A percentile compares a stretch with the other conserved stretches of the same genome.
Conservation (phyloP, 1,140 invertebrate genomes). For the Drosophila sp. region DNA sequence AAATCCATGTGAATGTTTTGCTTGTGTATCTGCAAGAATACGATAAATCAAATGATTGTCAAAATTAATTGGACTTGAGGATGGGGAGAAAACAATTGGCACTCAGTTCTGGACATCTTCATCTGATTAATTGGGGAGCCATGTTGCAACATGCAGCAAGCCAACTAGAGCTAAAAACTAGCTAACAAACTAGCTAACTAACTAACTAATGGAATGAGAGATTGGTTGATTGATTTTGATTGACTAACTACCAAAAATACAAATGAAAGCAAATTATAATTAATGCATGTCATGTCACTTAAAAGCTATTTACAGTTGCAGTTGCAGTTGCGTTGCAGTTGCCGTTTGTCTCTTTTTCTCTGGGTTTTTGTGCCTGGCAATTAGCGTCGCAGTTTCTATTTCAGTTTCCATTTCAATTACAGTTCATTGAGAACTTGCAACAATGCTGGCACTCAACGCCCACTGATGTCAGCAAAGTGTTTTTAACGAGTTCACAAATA, state of each 20-base stretch:
- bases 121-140: conserved; percentile 18
- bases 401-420: conserved; percentile 80
- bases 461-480: conserved; percentile 75
- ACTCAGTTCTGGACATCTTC: conserved; percentile 23
- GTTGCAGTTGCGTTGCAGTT: conserved; percentile 11
- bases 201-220: conserved; percentile 9
- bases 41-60: conserved; percentile 79
- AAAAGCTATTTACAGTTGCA: conserved; percentile 57
- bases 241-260: conserved; percentile 13
- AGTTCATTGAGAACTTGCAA: conserved; percentile 79
- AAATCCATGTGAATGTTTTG: conserved; percentile 84
- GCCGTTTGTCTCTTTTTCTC: conserved; percentile 11
- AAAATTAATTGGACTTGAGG: conserved; percentile 71
- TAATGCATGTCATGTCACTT: conserved; percentile 73
- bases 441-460: conserved; percentile 61
- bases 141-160: conserved; percentile 40
- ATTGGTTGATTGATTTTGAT: conserved; percentile 18
- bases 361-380: conserved; percentile 60
- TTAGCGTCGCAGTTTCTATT: conserved; percentile 68
- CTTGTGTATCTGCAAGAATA: conserved; percentile 84
- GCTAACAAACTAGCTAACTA: conserved; percentile 44
- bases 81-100: conserved; percentile 7
- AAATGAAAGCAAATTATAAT: conserved; percentile 71
- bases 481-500: conserved; percentile 72
- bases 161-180: conserved; percentile 40